Base-by-base conservation (phyloP, 2,888 invertebrate genomes). In the Nomada ferruginata region DNA sequence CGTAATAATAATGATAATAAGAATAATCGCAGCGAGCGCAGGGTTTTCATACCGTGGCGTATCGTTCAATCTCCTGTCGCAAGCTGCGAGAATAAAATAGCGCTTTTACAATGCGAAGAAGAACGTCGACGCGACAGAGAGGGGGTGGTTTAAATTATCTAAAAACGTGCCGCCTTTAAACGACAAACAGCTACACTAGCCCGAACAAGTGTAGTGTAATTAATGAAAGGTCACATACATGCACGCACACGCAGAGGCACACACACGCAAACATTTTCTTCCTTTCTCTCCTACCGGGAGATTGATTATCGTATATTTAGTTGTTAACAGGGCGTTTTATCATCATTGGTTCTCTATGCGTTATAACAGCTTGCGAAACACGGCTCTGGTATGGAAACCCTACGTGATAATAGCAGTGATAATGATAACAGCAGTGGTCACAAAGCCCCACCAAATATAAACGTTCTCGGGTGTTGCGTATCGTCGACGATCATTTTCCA, bases 1-100 rank as follows among this genome's bases (percentile, higher is more conserved):
- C 82, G 84, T 89, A 87, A 85, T 89, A 89, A 87, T 87, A 87
- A 75, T 81, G 66, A 82, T 88, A 84, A 88, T 88, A 82, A 89
- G 82, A 87, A 87, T 87, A 85, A 85, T 86, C 82, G 87, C 85
- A 87, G 86, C 78, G 71, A 79, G 78, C 64, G 80, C 79, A 86
- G 80, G 78, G 76, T 83, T 83, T 81, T 83, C 88, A 84, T 85
- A 84, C 79, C 76, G 44, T 76, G 71, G 65, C 72, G 42, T 59
- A 55, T 53, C 50, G 55, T 73, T 63, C 23, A 65, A 80, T 75
- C 61, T 72, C 71, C 63, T 29, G 69, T 76, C 71, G 80, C 64
- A 72, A 80, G 76, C 69, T 36, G 72, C 47, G 63, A 63, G 66
- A 29, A 64, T 50, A 36, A 36, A 68, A 64, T n/a, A 20, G 63